Evolutionary conservation across 1,140 invertebrate genomes (phyloP).

Genomic region (Mycetomoellerius zeteki): DNA sequence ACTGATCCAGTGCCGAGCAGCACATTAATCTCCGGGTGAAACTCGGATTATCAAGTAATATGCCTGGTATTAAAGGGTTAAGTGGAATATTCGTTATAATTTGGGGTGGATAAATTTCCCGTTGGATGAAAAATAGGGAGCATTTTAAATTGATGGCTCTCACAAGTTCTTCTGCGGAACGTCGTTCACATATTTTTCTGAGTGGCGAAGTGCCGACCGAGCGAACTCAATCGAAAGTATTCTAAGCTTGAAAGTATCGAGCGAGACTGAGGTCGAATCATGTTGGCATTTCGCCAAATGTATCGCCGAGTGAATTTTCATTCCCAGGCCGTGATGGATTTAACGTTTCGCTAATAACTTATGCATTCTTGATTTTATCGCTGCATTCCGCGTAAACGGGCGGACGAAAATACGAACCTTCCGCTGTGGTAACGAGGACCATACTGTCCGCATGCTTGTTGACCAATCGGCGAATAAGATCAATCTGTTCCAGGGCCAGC

Average conservation of each 20-base stretch:
- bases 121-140: conserved; percentile 47
- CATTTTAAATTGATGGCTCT: conserved; percentile 42
- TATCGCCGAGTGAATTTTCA: conserved; percentile 53
- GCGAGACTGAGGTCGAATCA: conserved; percentile 33
- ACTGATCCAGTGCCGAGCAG: conserved; percentile 48
- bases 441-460: conserved; percentile 92
- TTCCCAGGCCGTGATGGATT: conserved; percentile 32
- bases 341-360: conserved; percentile 10
- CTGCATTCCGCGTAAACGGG: not conserved
- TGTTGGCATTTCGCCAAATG: conserved; percentile 51
- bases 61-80: conserved; percentile 47
- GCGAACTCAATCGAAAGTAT: conserved; percentile 42
- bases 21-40: conserved; percentile 50
- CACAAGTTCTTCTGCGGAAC: not conserved
- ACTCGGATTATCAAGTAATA: conserved; percentile 64
- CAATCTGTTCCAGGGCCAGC: conserved; percentile 95
- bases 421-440: conserved; percentile 90
- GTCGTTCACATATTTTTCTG: conserved; percentile 26
- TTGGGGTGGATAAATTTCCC: conserved; percentile 26
- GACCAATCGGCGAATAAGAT: conserved; percentile 95
- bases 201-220: conserved; percentile 4
- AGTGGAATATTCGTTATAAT: conserved; percentile 56
- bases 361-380: conserved; percentile 4
- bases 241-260: not conserved
- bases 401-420: conserved; percentile 83